Percentiles rank a stretch among this genome's conserved stretches.
phyloP scores from a whole-genome alignment of 1,140 invertebrate species.

The Andricus grossulariae region DNA sequence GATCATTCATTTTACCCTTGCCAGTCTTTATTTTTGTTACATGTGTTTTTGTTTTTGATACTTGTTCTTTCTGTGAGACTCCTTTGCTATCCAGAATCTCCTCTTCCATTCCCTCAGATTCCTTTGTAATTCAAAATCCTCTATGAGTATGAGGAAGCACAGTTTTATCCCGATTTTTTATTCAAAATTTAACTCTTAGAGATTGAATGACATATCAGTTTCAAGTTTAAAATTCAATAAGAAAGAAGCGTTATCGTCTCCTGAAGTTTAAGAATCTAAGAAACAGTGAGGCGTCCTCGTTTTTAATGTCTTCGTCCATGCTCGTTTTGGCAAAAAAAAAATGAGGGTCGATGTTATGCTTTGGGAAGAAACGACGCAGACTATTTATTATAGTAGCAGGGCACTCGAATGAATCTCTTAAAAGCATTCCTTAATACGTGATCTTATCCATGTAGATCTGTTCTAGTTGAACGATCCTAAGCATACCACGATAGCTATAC shows the following conservation, averaged over 20 bases:
- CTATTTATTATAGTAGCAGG: slow-evolving; percentile 59
- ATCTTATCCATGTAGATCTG: slow-evolving; percentile 64
- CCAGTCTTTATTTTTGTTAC: no score
- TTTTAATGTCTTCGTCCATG: slow-evolving; percentile 8
- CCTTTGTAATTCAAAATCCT: no score
- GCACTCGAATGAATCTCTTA: slow-evolving; percentile 49
- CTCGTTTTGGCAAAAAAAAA: slow-evolving; percentile 4
- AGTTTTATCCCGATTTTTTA: no score
- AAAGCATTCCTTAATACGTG: slow-evolving; percentile 71
- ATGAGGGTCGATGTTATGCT: slow-evolving; percentile 22
- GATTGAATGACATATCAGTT: neutral
- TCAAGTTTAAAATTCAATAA: neutral
- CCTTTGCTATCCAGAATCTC: no score
- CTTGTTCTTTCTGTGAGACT: no score
- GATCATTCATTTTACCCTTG: no score
- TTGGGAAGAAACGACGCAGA: slow-evolving; percentile 45
- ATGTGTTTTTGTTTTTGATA: no score
- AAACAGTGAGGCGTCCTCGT: slow-evolving; percentile 6
- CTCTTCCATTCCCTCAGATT: no score
- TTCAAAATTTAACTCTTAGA: neutral
- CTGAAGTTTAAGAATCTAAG: slow-evolving; percentile 2
- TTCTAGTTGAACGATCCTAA: slow-evolving; percentile 38
- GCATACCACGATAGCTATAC: slow-evolving; percentile 9
- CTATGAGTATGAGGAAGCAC: no score
- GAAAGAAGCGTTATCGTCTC: neutral